These are phyloP conservation scores for Rattus rattus DNA, from an alignment of 2,113 vertebrate genomes.

Conservation along the genomic window DNA sequence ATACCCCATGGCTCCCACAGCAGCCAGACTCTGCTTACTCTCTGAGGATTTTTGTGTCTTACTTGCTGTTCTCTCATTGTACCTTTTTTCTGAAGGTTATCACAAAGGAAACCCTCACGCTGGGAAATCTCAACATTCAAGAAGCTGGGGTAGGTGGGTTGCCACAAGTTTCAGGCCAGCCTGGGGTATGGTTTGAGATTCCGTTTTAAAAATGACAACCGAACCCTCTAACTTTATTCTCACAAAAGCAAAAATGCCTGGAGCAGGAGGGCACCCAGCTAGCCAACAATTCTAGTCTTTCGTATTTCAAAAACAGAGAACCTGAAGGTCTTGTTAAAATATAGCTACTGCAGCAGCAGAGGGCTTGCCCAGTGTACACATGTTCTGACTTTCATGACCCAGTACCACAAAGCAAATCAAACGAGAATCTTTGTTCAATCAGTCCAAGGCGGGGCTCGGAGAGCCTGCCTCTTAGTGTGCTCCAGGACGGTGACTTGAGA, in stretches of 20 bases:
- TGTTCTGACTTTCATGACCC: not conserved
- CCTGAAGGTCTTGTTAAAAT: not conserved
- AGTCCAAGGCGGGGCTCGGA: not conserved
- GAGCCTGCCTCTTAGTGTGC: not conserved
- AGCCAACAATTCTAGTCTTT: not conserved
- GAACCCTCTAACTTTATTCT: not conserved
- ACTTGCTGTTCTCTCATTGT: too few relatives aligned
- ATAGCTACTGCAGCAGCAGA: not conserved
- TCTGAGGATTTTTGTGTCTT: not conserved
- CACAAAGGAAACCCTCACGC: not conserved
- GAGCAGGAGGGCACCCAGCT: not conserved
- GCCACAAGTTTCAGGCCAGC: not conserved
- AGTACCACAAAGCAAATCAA: not conserved
- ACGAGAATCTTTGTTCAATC: not conserved
- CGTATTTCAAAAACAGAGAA: not conserved
- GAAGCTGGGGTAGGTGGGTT: not conserved
- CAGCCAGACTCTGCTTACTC: not conserved
- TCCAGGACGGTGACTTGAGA: not conserved
- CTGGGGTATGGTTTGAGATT: not conserved
- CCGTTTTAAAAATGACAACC: not conserved
- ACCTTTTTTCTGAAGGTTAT: not conserved
- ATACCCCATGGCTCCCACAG: not conserved
- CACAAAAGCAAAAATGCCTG: not conserved
- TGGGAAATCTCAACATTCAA: not conserved
- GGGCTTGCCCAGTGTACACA: not conserved